Conservation (phyloP, 2,888 invertebrate genomes). For the Imbricaverruca yamaguchii region DNA sequence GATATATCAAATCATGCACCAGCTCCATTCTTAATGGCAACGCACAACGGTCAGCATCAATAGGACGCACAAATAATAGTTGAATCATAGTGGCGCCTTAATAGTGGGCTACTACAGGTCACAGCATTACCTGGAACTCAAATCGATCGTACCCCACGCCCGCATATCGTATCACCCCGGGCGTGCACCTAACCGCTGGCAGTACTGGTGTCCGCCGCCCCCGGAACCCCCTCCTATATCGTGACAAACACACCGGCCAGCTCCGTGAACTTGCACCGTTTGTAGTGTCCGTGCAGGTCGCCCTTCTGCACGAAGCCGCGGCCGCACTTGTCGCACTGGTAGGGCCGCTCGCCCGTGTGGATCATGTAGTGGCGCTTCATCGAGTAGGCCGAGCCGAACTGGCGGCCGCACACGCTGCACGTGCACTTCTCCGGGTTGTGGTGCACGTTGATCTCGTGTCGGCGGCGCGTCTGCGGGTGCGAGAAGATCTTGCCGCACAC, state of each 20-base stretch:
- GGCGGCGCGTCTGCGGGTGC: conserved; percentile 18
- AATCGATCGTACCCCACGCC: too few relatives aligned
- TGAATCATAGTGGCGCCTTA: too few relatives aligned
- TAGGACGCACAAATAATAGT: too few relatives aligned
- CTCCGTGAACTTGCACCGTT: conserved; percentile 23
- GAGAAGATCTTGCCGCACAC: background rate
- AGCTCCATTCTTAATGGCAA: too few relatives aligned
- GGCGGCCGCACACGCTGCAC: conserved; percentile 32
- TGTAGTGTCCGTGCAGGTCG: conserved; percentile 32
- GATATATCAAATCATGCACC: too few relatives aligned
- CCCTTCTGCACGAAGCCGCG: conserved; percentile 32
- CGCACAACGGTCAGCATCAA: too few relatives aligned
- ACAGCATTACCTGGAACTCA: too few relatives aligned
- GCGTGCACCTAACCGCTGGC: too few relatives aligned
- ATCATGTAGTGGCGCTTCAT: conserved; percentile 31
- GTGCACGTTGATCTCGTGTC: conserved; percentile 8
- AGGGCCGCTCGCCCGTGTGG: conserved; percentile 33
- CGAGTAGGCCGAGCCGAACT: conserved; percentile 33
- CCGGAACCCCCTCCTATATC: background rate
- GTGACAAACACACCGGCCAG: background rate
- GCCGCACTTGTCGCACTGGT: conserved; percentile 32
- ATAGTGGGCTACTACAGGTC: too few relatives aligned
- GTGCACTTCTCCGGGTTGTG: conserved; percentile 20
- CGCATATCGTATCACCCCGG: too few relatives aligned
- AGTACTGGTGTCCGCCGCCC: too few relatives aligned